Conservation (phyloP, 2,797 vertebrate genomes). For the Myripristis jacobus region DNA sequence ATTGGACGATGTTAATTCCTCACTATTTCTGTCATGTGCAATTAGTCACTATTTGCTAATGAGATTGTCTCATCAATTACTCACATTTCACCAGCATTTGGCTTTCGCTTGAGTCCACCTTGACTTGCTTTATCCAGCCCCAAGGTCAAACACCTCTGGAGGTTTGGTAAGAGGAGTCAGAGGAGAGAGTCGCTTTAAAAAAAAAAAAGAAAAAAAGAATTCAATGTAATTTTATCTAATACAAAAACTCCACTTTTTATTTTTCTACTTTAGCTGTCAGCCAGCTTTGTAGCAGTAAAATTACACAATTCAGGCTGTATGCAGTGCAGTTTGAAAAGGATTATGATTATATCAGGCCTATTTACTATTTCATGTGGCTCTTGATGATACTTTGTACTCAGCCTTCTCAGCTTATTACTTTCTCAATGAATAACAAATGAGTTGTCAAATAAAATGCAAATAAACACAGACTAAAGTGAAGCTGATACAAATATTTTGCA, state of each 20-base stretch:
- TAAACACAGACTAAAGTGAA: constrained; percentile 66
- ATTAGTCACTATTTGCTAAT: constrained; percentile 93
- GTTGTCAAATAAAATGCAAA: constrained; percentile 76
- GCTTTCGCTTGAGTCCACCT: constrained; percentile 14
- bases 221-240: constrained; percentile 31
- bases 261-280: constrained; percentile 35
- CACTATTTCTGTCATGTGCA: constrained; percentile 90
- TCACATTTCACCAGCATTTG: constrained; percentile 62
- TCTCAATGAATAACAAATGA: constrained; percentile 79
- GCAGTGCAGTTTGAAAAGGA: constrained; percentile 74
- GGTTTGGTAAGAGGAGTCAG: background rate
- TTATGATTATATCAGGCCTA: constrained; percentile 75
- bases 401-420: constrained; percentile 74
- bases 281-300: constrained; percentile 31
- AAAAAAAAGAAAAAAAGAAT: constrained; percentile 12
- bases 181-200: constrained; percentile 15
- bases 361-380: constrained; percentile 78
- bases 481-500: constrained; percentile 53
- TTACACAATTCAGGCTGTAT: constrained; percentile 62
- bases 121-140: constrained; percentile 20
- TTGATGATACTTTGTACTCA: constrained; percentile 74
- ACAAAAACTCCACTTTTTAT: constrained; percentile 29
- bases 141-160: constrained; percentile 60
- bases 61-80: constrained; percentile 91
- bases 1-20: constrained; percentile 88